These are phyloP conservation scores for Pedionomus torquatus DNA, from an alignment of 2,113 vertebrate genomes.

Conservation along the genomic window DNA sequence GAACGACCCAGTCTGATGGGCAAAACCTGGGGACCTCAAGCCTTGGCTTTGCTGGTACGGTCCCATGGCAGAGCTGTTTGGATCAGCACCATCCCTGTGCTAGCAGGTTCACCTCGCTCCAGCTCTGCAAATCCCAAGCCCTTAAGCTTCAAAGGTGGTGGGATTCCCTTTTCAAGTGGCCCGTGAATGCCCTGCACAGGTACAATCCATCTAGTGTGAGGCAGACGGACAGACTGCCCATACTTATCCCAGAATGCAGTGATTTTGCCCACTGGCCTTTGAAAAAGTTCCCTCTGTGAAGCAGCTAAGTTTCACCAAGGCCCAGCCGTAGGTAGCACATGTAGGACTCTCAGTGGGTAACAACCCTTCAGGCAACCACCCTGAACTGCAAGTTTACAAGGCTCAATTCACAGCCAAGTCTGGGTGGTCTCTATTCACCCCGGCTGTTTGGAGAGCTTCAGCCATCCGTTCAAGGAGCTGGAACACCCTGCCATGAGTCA, in stretches of 20 bases:
- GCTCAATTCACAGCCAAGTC: background rate
- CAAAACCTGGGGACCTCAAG: background rate
- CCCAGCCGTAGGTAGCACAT: accelerated
- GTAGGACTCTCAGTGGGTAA: background rate
- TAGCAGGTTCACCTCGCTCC: background rate
- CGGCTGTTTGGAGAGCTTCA: background rate
- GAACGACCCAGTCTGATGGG: background rate
- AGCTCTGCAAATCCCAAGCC: background rate
- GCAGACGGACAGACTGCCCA: background rate
- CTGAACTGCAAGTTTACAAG: background rate
- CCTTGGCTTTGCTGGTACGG: background rate
- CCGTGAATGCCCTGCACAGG: background rate
- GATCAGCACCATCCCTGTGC: background rate
- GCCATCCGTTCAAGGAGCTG: background rate
- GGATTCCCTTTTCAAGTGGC: background rate
- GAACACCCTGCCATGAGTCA: background rate
- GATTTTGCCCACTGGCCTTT: background rate
- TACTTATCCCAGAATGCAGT: background rate
- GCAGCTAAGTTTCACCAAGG: background rate
- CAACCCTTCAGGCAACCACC: background rate
- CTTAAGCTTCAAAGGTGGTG: background rate
- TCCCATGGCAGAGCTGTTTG: background rate
- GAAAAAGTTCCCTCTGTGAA: background rate
- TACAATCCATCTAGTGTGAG: background rate
- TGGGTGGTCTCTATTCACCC: constrained; percentile 20